Percentiles rank a stretch among this genome's conserved stretches.
These are phyloP conservation scores for Andinoacara biseriatus DNA, from an alignment of 2,113 vertebrate genomes.

Conservation along the genomic window DNA sequence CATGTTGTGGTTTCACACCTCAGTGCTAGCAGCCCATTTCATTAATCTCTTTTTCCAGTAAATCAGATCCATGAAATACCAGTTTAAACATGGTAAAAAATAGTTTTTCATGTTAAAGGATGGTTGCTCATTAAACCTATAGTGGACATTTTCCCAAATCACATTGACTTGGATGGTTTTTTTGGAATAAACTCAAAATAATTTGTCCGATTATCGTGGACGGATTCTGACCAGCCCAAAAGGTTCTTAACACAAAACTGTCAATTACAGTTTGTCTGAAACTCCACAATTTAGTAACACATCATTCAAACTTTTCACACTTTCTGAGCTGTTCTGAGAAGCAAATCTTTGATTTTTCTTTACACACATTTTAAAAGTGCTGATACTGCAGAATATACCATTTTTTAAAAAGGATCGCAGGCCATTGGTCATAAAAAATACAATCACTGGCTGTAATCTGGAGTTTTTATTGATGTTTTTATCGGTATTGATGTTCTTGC, in stretches of 20 bases:
- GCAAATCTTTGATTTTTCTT: background rate
- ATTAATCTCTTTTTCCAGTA: background rate
- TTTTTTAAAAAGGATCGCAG: background rate
- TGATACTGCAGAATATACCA: background rate
- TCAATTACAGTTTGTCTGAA: background rate
- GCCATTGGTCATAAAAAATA: background rate
- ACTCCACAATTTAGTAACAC: background rate
- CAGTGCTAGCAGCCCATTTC: background rate
- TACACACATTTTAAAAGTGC: background rate
- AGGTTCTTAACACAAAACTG: background rate
- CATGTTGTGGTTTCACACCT: background rate
- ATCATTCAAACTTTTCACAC: background rate
- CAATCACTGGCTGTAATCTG: background rate
- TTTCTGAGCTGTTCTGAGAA: background rate
- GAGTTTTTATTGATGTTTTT: background rate
- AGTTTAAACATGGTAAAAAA: background rate
- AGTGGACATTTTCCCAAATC: background rate
- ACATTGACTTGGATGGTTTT: fast-evolving
- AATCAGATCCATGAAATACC: background rate
- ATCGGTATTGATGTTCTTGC: background rate
- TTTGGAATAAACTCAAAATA: background rate
- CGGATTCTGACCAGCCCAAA: background rate
- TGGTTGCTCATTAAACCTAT: background rate
- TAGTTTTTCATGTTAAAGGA: background rate
- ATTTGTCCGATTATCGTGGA: background rate